Evolutionary conservation across 2,797 vertebrate species (phyloP), one percentile per base, ranked within the genome.

Genomic region (Pampus argenteus): DNA sequence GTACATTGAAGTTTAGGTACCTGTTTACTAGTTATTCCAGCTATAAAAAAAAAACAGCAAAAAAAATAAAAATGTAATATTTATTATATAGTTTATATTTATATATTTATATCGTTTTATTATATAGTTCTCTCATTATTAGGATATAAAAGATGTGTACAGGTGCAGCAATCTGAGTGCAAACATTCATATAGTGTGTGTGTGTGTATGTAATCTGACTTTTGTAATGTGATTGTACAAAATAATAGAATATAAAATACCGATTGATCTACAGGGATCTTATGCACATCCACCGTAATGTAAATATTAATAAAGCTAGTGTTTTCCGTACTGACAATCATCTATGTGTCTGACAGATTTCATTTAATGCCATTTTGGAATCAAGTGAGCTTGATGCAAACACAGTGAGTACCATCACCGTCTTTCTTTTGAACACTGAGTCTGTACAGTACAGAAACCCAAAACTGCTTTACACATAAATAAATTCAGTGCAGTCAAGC

Each of bases 261-360:
- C 38, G 5, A 14, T 40, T 40, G 5, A 5, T 65, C 29, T 17
- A 54, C 23, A 38, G 14, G 25, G 4, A 50, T 31, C 2, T n/a
- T 57, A 5, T 31, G 15, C 22, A 51, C 2, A 50, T 34, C 17
- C 22, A 34, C 18, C 34, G 34, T 7, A 1, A n/a, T 14, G 11
- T 20, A 15, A 44, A 17, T 18, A 34, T 5, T 13, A 65, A 22
- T 22, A 14, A 61, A 20, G 13, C 2, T 9, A 2, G 5, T 28
- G 17, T 49, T 42, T n/a, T 50, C 2, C 7, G 5, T 54, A 4
- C 31, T 38, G 9, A 38, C 47, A 9, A 57, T 28, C 11, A 9
- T 36, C 34, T 14, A 28, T 80, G 0, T 63, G 15, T 47, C 14
- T 70, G 9, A 56, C 84, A 95, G 94, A 89, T 95, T 78, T 85